Base-by-base conservation (phyloP, 2,797 vertebrate genomes). In the Eurystomus glaucurus region DNA sequence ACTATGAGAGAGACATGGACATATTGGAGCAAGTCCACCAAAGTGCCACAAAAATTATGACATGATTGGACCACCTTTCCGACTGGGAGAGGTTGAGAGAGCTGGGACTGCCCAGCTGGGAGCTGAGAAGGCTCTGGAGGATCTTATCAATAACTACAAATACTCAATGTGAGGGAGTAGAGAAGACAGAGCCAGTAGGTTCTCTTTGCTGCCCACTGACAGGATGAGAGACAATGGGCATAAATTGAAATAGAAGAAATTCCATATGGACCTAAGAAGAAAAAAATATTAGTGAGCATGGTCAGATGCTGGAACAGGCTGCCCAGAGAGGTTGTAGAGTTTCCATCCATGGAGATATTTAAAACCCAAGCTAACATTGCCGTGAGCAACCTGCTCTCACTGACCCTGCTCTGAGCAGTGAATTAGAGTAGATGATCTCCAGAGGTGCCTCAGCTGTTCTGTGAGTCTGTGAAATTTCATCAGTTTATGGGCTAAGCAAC, bases 381-480 rank as follows among this genome's bases (percentile, higher is more conserved):
- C 45, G 65, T 83, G 35, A 89, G 46, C 55, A 94, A 91, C 64
- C 39, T 68, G 54, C 46, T 85, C 46, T 85, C 7, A 2, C 43
- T 82, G 58, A 92, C 78, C 62, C 46, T 88, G 45, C 55, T 80
- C 39, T 77, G 57, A 91, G 68, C 5, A 90, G 18, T 41, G 71
- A 88, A 88, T 92, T 92, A 94, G 69, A 94, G 79, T 85, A 81
- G 88, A 85, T 71, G 61, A 84, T 90, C 69, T 94, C 85, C 85
- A 96, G 88, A 92, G 88, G 45, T 3, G 0, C 26, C 69, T 90
- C 16, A 9, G 45, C 45, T 84, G 79, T 19, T 65, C 64, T 96
- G 79, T 80, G 78, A 85, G 23, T 69, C 68, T 95, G 82, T 83
- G 81, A 88, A 91, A 94, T 95, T 91, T 95, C 94, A 90, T 80